Base-by-base conservation (phyloP, 2,888 invertebrate genomes). In the Amphipyra tragopoginis region DNA sequence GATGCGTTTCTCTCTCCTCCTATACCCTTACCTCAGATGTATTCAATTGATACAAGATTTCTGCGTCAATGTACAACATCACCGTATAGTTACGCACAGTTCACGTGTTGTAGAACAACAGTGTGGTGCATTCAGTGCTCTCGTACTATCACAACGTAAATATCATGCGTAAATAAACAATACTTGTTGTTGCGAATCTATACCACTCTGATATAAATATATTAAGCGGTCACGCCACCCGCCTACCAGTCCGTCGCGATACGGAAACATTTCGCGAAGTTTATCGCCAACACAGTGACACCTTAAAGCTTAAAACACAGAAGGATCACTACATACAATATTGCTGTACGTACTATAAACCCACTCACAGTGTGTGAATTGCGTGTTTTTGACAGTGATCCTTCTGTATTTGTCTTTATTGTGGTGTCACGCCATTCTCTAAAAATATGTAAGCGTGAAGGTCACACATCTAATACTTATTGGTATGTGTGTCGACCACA, bases 81-180 rank as follows among this genome's bases (percentile, higher is more conserved):
- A 29, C 29, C 5, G 29, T 29, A 7, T 7, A 29, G 29, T 29
- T 5, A 29, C 29, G 2, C 2, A 39, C 39, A 39, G n/a, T 13
- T 47, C 9, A 10, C 33, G 29, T n/a, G 26, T n/a, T 21, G 43
- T 15, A 21, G 2, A 10, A 45, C 6, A 44, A 10, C 11, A 48
- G n/a, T 4, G 2, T 15, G 38, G 66, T 59, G 60, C 52, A 33
- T 34, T 26, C 26, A 38, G 57, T 48, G 57, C 42, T 8, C 34
- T 5, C 8, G 51, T n/a, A 13, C 44, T 13, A 6, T 29, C 5
- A 34, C 26, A 15, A 13, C 34, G 36, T 40, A 8, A 34, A 2
- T 29, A 9, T 14, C 1, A 33, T 8, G 7, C 33, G 21, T 21
- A 21, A 21, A 3, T 21, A 21, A 29, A 45, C 26, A 44, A 33